These are phyloP conservation scores for Lipotes vexillifer DNA, from an alignment of 2,113 vertebrate genomes.

Conservation along the genomic window DNA sequence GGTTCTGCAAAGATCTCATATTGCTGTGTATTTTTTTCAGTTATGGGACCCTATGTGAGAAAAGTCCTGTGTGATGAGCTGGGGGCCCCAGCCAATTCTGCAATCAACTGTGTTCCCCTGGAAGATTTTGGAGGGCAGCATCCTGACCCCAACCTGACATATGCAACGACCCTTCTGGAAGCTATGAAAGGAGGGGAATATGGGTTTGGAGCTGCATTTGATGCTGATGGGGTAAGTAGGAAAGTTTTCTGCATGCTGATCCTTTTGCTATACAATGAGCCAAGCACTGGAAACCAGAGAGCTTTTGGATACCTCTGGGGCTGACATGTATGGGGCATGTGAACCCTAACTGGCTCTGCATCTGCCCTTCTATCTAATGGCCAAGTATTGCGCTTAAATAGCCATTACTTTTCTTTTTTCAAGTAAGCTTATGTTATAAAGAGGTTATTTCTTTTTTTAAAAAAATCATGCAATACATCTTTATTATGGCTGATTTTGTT, in stretches of 20 bases:
- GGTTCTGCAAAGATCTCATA: constrained; percentile 40
- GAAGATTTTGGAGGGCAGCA: constrained; percentile 97
- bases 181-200: constrained; percentile 98
- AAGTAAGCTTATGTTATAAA: not conserved
- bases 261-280: not conserved
- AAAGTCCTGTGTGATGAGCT: constrained; percentile 96
- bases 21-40: constrained; percentile 75
- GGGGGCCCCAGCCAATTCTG: constrained; percentile 97
- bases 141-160: constrained; percentile 94
- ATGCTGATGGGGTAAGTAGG: constrained; percentile 94
- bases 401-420: not conserved
- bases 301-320: not conserved
- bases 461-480: not conserved
- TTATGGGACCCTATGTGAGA: constrained; percentile 98
- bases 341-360: not conserved
- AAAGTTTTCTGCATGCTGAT: not conserved
- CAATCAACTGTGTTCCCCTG: constrained; percentile 94
- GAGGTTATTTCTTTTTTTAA: not conserved
- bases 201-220: constrained; percentile 97
- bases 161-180: constrained; percentile 92
- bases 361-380: not conserved
- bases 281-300: not conserved
- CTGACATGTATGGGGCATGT: not conserved
- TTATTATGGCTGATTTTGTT: not conserved
- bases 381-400: not conserved